These are phyloP conservation scores for Yponomeuta sedellus DNA, from an alignment of 2,888 invertebrate genomes.

Conservation along the genomic window DNA sequence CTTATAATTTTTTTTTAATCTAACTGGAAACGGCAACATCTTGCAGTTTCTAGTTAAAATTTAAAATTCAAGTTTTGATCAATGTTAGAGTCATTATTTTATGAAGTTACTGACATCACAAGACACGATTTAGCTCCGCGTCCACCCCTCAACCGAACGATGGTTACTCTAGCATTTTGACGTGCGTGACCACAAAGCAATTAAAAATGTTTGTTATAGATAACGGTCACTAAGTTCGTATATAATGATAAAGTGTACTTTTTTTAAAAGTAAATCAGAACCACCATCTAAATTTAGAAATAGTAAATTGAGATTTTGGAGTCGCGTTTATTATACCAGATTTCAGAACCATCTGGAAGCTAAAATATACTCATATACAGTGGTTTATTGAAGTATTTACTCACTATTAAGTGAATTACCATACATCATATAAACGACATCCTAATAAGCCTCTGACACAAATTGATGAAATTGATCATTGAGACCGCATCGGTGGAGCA, in stretches of 20 bases:
- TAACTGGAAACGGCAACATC: too few relatives aligned
- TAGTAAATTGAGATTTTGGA: too few relatives aligned
- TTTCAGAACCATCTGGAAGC: too few relatives aligned
- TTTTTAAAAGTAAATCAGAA: too few relatives aligned
- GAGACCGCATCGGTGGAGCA: slow-evolving; percentile 36
- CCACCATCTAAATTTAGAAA: too few relatives aligned
- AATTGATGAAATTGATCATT: slow-evolving; percentile 50
- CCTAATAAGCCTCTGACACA: slow-evolving; percentile 38
- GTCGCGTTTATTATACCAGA: too few relatives aligned
- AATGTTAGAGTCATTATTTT: background rate
- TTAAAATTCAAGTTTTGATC: too few relatives aligned
- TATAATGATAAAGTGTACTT: too few relatives aligned
- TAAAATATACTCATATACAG: too few relatives aligned
- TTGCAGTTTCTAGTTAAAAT: too few relatives aligned
- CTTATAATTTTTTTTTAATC: too few relatives aligned
- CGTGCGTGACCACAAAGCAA: slow-evolving; percentile 33
- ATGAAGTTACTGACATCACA: slow-evolving; percentile 1
- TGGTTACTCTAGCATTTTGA: slow-evolving; percentile 24
- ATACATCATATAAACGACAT: slow-evolving; percentile 27
- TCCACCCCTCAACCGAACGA: slow-evolving; percentile 8
- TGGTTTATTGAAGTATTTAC: background rate
- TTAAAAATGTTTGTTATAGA: slow-evolving; percentile 27
- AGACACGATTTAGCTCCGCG: background rate
- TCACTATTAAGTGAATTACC: slow-evolving; percentile 12
- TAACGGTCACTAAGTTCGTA: slow-evolving; percentile 13